Evolutionary conservation across 35 echinoderm and acorn worm species (phyloP), one percentile per base, ranked within the genome.

Genomic region (Patiria miniata): DNA sequence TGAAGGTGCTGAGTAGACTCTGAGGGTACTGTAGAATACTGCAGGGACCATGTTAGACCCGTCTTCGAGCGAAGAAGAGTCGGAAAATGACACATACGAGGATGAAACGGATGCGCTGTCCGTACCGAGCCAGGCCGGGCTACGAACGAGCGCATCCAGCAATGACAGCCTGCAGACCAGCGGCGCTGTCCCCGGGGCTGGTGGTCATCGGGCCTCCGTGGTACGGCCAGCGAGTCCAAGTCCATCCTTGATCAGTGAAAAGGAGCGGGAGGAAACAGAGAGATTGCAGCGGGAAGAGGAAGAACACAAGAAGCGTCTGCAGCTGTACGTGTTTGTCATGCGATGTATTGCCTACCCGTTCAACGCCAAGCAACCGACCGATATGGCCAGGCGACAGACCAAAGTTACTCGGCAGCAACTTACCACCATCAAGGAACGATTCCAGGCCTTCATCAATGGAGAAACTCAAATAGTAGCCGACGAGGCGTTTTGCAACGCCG

Each of bases 261-360:
- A 89, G 32, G 89, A 91, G 38, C 52, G 96, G 17, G 83, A 92
- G 56, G 93, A 95, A 80, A 90, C 86, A 23, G 92, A 92, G 79
- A 52, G 96, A 37, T 78, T 94, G 50, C 88, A 95, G 58, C 83
- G 79, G 37, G 96, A 98, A 60, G 96, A 99, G 81, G 96, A 99
- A 73, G 93, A 95, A n/a, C 92, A 94, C 33, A 99, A 99, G 83
- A 94, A 94, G 85, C 38, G 96, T 55, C 79, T 99, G 52, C 96
- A 99, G 79, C 80, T 99, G 78, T 99, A 99, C 80, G 96, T 99
- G 17, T 99, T 99, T 79, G 96, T 99, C 0, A 91, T 91, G 89
- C 69, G 96, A 90, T 99, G 96, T 79, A 94, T 99, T 81, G 96
- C 96, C 1, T 99, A 99, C 68, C 96, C 96, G 73, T 99, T 99